phyloP scores from a whole-genome alignment of 2,797 vertebrate genomes.

The Epinephelus malabaricus region DNA sequence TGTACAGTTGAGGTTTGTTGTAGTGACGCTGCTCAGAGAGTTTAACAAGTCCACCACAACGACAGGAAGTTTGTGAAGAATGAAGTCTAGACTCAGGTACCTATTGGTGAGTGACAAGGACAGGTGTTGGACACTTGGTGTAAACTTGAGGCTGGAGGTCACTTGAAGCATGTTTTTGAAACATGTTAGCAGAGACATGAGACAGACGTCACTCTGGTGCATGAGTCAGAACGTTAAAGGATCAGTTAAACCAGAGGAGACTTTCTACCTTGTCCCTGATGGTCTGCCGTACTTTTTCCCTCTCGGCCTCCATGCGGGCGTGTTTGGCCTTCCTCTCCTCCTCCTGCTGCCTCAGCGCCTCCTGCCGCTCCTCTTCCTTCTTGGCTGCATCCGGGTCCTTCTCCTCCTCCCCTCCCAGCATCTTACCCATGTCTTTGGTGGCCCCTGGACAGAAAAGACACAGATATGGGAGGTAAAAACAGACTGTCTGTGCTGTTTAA shows the following conservation, averaged over 20 bases:
- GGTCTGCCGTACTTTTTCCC: slow-evolving; percentile 98
- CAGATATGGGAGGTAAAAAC: neutral
- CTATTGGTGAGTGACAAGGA: no score
- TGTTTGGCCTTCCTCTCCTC: slow-evolving; percentile 98
- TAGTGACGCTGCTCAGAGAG: no score
- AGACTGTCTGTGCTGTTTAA: no score
- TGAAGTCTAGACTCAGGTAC: no score
- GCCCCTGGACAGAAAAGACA: slow-evolving; percentile 86
- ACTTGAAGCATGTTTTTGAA: no score
- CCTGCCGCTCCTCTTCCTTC: slow-evolving; percentile 98
- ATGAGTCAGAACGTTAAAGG: neutral
- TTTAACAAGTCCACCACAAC: no score
- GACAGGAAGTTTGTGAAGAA: no score
- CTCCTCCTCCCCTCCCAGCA: slow-evolving; percentile 98
- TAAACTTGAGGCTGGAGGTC: no score
- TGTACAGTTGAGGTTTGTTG: no score
- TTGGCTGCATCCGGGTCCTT: slow-evolving; percentile 97
- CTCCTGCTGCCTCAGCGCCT: slow-evolving; percentile 96
- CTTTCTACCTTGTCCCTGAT: slow-evolving; percentile 95
- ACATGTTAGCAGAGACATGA: no score
- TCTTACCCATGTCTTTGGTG: slow-evolving; percentile 99
- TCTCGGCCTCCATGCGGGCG: slow-evolving; percentile 95
- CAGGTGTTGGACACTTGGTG: no score
- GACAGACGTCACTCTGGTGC: no score
- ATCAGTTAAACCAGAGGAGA: neutral